phyloP scores from a whole-genome alignment of 53 echinoderm and acorn worm species.

The Luidia sarsii region DNA sequence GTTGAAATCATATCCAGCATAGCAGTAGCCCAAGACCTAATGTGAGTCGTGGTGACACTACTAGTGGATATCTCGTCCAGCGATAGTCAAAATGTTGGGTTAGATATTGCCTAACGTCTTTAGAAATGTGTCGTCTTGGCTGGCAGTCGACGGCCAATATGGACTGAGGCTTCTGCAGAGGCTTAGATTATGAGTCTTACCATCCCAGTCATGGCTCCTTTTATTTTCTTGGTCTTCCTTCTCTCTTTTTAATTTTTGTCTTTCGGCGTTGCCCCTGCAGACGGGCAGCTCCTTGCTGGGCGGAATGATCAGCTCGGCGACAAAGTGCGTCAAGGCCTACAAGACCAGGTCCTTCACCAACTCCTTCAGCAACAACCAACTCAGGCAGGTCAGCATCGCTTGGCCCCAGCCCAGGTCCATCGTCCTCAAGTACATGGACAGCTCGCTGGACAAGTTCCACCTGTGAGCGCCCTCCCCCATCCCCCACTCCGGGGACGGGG shows the following conservation, averaged over 20 bases:
- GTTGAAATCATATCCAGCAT: too few species aligned
- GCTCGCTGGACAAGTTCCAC: constrained; percentile 64
- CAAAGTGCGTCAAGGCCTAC: constrained; percentile 92
- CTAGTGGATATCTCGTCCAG: too few species aligned
- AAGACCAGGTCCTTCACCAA: constrained; percentile 80
- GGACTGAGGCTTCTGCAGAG: not conserved
- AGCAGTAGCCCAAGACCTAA: too few species aligned
- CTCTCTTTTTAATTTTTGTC: too few species aligned
- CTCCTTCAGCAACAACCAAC: constrained; percentile 66
- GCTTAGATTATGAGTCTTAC: not conserved
- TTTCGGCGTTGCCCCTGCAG: too few species aligned
- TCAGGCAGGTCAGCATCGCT: constrained; percentile 76
- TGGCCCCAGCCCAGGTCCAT: constrained; percentile 83
- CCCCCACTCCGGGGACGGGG: too few species aligned
- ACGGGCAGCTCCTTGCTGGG: constrained; percentile 91
- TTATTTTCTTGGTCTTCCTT: not conserved
- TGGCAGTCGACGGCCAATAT: too few species aligned
- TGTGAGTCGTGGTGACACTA: too few species aligned
- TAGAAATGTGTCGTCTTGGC: too few species aligned
- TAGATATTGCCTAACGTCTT: too few species aligned
- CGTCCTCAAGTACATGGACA: constrained; percentile 72
- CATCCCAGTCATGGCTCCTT: not conserved
- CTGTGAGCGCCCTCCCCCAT: too few species aligned
- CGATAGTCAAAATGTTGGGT: too few species aligned
- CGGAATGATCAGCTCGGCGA: constrained; percentile 90